A percentile compares a stretch with the other conserved stretches of the same genome.
Conservation (phyloP, 2,113 vertebrate genomes). For the Saccopteryx leptura region DNA sequence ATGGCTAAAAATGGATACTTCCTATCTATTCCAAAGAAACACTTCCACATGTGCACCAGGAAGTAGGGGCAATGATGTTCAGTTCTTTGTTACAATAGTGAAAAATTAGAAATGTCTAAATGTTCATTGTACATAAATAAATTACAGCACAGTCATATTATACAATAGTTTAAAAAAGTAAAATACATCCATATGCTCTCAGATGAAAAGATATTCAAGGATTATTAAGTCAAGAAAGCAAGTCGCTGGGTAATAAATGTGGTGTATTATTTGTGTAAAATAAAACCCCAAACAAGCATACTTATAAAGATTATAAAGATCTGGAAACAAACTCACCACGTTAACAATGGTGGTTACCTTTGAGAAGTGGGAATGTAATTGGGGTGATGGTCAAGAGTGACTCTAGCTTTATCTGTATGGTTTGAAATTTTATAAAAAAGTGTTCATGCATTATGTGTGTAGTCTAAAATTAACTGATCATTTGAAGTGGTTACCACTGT, state of each 20-base stretch:
- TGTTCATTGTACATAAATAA: slow-evolving; percentile 16
- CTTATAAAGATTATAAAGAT: neutral
- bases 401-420: neutral
- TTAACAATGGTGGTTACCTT: neutral
- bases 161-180: slow-evolving; percentile 9
- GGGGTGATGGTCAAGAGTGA: neutral
- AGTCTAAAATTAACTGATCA: slow-evolving; percentile 31
- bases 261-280: neutral
- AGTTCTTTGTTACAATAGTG: neutral
- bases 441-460: neutral
- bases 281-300: neutral
- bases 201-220: slow-evolving; percentile 17
- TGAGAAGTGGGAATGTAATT: neutral
- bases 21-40: slow-evolving; percentile 38
- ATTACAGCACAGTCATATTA: slow-evolving; percentile 18
- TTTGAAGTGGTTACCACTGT: neutral
- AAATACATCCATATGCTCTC: neutral
- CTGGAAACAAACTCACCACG: neutral
- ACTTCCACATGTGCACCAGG: slow-evolving; percentile 18
- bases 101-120: slow-evolving; percentile 27
- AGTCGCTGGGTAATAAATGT: neutral
- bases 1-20: slow-evolving; percentile 15
- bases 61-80: slow-evolving; percentile 13
- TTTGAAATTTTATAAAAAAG: slow-evolving; percentile 41
- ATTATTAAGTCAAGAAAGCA: slow-evolving; percentile 57